These are phyloP conservation scores for Dissostichus mawsoni DNA, from an alignment of 2,113 vertebrate genomes.

Conservation along the genomic window DNA sequence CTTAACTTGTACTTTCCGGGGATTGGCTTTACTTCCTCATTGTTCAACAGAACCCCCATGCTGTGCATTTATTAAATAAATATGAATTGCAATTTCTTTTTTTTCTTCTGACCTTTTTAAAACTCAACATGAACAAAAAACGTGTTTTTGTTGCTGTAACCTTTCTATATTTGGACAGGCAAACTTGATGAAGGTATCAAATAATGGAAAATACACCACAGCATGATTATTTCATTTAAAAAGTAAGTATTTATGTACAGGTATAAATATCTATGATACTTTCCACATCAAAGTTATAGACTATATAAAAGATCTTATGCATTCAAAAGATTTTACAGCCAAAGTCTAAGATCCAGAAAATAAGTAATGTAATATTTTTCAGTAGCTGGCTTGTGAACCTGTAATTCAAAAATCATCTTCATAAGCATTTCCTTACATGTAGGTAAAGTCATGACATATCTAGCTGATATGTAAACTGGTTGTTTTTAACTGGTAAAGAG, in stretches of 20 bases:
- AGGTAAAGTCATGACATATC: neutral
- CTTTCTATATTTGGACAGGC: neutral
- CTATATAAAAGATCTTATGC: too few species aligned
- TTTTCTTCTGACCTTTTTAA: neutral
- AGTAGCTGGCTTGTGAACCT: neutral
- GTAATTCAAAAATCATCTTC: neutral
- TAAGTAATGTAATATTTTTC: neutral
- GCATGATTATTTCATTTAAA: neutral
- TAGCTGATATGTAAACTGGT: too few species aligned
- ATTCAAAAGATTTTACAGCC: neutral
- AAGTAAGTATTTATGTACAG: neutral
- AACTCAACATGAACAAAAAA: too few species aligned
- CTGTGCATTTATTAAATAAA: neutral
- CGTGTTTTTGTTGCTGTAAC: neutral
- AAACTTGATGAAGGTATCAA: neutral
- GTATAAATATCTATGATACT: neutral
- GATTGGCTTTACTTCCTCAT: conserved; percentile 12
- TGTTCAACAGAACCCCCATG: neutral
- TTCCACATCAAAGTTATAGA: neutral
- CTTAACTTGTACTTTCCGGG: neutral
- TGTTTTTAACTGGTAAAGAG: neutral
- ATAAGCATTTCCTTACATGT: neutral
- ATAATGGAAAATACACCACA: neutral
- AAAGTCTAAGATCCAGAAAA: neutral
- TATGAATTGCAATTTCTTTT: neutral